A percentile compares a stretch with the other conserved stretches of the same genome.
phyloP scores from a whole-genome alignment of 2,113 vertebrate species.

The Toxostoma redivivum region DNA sequence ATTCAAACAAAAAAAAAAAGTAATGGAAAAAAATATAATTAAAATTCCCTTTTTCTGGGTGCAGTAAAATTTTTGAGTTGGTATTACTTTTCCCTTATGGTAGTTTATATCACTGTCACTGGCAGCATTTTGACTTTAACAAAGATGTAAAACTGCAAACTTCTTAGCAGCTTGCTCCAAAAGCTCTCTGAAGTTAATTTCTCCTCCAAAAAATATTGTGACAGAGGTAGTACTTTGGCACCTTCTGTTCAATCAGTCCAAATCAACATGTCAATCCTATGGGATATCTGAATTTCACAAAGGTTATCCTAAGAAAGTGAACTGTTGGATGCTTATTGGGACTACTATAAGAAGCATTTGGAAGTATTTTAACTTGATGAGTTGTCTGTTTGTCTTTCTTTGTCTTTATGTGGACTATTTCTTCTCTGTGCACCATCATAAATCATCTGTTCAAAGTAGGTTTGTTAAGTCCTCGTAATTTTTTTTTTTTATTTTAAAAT shows the following conservation, averaged over 20 bases:
- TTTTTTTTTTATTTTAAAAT: background rate
- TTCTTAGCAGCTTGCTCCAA: background rate
- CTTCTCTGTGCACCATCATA: background rate
- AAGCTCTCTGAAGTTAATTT: background rate
- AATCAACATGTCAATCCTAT: background rate
- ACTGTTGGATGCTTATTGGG: background rate
- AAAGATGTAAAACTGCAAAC: background rate
- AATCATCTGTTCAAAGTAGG: background rate
- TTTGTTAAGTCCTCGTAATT: background rate
- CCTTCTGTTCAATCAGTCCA: background rate
- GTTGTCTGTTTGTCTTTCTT: background rate
- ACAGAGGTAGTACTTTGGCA: background rate
- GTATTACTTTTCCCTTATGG: background rate
- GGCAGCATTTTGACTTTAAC: background rate
- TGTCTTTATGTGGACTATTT: background rate
- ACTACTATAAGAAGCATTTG: background rate
- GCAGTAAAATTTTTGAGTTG: background rate
- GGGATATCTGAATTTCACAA: background rate
- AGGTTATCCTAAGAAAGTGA: background rate
- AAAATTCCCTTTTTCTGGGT: background rate
- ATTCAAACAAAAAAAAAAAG: background rate
- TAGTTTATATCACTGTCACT: background rate
- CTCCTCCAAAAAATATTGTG: background rate
- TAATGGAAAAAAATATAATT: background rate
- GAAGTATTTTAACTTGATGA: background rate